Evolutionary conservation across 2,113 vertebrate species (phyloP).

Genomic region (Pituophis catenifer): DNA sequence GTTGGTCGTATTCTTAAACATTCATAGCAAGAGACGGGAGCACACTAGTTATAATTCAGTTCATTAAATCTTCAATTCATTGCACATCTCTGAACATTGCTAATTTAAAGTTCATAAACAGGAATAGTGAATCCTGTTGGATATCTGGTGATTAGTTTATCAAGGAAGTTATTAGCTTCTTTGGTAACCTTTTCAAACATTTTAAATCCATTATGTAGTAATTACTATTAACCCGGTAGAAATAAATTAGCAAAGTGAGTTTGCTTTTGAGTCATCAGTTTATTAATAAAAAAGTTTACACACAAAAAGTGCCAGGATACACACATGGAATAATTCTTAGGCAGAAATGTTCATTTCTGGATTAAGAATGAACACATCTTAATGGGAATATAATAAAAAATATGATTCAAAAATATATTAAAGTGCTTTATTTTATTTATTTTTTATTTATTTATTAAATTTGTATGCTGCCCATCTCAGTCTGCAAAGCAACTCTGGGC

Average conservation of each 20-base stretch:
- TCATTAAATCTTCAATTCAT: background rate
- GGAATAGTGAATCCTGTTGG: background rate
- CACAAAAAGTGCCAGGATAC: background rate
- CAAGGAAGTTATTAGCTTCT: background rate
- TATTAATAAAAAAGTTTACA: background rate
- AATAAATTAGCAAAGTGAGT: background rate
- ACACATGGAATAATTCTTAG: background rate
- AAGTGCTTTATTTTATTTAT: background rate
- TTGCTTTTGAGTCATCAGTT: background rate
- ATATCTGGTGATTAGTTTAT: background rate
- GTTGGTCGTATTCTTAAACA: background rate
- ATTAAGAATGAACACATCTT: background rate
- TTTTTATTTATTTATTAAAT: background rate
- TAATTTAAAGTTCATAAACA: slow-evolving; percentile 5
- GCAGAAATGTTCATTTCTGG: background rate
- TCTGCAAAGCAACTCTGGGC: background rate
- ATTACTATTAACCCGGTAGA: background rate
- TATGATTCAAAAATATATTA: background rate
- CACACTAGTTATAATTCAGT: no score
- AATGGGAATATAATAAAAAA: background rate
- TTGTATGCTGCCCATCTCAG: background rate
- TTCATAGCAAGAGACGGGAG: background rate
- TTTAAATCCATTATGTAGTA: background rate
- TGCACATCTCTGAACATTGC: slow-evolving; percentile 9
- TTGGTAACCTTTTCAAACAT: slow-evolving; percentile 24